Conservation (phyloP, 2,113 vertebrate genomes). For the Campylomormyrus numenius region DNA sequence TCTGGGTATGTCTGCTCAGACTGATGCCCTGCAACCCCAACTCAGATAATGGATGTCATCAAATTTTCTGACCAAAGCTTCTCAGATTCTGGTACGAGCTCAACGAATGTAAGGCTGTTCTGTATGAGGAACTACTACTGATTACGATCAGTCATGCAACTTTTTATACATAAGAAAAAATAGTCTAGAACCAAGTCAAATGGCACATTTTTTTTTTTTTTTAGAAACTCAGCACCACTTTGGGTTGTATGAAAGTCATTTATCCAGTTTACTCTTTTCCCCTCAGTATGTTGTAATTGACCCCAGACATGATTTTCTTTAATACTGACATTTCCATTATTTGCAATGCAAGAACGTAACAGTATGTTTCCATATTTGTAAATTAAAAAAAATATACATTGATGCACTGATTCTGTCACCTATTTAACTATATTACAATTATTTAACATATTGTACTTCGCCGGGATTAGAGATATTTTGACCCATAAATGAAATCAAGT, state of each 20-base stretch:
- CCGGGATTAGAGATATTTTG: neutral
- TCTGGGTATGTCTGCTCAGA: neutral
- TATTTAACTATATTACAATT: neutral
- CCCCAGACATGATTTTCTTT: neutral
- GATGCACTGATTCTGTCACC: neutral
- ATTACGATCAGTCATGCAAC: neutral
- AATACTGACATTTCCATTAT: neutral
- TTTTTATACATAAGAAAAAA: neutral
- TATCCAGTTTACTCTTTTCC: neutral
- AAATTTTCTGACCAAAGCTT: neutral
- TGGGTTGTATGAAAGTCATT: neutral
- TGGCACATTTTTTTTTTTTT: neutral
- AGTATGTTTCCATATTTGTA: neutral
- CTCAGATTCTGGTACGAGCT: neutral
- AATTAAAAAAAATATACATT: neutral
- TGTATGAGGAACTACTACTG: neutral
- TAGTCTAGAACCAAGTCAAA: neutral
- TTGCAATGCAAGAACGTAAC: neutral
- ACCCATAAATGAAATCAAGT: neutral
- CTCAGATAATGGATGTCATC: neutral
- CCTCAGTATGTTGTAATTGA: neutral
- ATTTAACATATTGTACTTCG: neutral
- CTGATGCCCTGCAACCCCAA: neutral
- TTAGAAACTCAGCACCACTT: neutral
- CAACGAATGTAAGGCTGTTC: neutral